A percentile compares a stretch with the other conserved stretches of the same genome.
Evolutionary conservation across 2,888 invertebrate genomes (phyloP).

Genomic region (Nomada fucata): DNA sequence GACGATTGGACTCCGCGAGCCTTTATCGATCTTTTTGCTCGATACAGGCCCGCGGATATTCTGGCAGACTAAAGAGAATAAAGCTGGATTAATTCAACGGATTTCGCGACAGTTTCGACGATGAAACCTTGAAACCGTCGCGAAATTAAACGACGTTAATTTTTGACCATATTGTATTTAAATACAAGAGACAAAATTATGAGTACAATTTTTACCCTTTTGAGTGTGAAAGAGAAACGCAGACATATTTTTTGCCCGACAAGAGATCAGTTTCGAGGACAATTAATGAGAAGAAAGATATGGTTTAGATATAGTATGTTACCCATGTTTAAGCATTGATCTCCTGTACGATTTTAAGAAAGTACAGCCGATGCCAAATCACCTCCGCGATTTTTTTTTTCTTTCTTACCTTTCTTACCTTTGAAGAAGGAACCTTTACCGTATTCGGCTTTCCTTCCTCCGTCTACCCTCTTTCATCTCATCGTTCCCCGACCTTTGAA

Average conservation of each 20-base stretch:
- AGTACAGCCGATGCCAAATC: constrained; percentile 83
- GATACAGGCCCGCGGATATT: constrained; percentile 37
- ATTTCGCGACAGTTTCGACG: constrained; percentile 64
- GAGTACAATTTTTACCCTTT: neutral
- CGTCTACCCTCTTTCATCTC: constrained; percentile 4
- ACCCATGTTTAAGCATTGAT: constrained; percentile 82
- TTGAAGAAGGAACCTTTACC: constrained; percentile 33
- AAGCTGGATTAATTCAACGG: neutral
- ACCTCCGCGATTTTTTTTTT: constrained; percentile 61
- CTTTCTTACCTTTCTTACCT: constrained; percentile 12
- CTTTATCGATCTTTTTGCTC: constrained; percentile 44
- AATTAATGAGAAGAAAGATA: constrained; percentile 46
- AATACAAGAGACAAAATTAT: neutral
- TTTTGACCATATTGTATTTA: neutral
- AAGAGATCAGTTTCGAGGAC: constrained; percentile 54
- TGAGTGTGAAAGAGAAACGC: neutral
- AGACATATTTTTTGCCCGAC: constrained; percentile 31
- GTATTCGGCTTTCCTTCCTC: constrained; percentile 21
- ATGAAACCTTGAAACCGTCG: constrained; percentile 59
- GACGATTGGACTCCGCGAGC: constrained; percentile 32
- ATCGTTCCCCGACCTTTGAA: neutral
- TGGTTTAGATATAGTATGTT: constrained; percentile 74
- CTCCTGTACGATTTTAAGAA: constrained; percentile 80
- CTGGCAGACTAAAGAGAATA: neutral
- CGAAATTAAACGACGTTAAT: constrained; percentile 42